Evolutionary conservation across 2,113 vertebrate species (phyloP), one percentile per base, ranked within the genome.

Genomic region (Myrmecobius fasciatus): DNA sequence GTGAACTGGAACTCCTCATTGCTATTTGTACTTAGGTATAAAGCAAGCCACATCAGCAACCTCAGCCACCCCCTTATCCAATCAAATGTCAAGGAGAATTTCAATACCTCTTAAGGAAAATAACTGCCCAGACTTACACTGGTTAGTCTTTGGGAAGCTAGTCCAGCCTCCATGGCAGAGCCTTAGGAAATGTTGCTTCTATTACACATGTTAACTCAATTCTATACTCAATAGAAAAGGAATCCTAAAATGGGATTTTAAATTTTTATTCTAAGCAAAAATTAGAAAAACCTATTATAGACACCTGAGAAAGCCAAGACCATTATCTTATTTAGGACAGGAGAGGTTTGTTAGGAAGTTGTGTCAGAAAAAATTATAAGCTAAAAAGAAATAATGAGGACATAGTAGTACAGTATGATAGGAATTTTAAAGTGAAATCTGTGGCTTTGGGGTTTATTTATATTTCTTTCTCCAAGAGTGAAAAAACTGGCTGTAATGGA

Each of bases 401-500:
- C 22, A 83, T 43, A 43, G 67, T 26, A 43, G 47, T 90, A 48
- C 47, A 90, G 89, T 26, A 90, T 51, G 89, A 51, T 51, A 90
- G 89, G 89, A 90, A 51, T 90, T 90, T 90, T 51, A 90, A 90
- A 47, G 67, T 48, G 47, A 90, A 90, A 51, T 48, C 25, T 90
- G 89, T 51, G 89, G 46, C 89, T 90, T 51, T 90, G 89, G 89
- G 47, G 48, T 51, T 90, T 90, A 90, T 47, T 90, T 83, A 24
- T 43, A 83, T 83, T 83, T 83, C 67, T 83, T 83, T 90, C 47
- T 90, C 46, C 89, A 90, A 47, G 46, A 51, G 89, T 28, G 5
- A 90, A 90, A 83, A 83, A 90, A 49, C 20, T 90, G 46, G 47
- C 47, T 90, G 89, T 90, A 90, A 90, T 90, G 47, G 46, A 90